Evolutionary conservation across 1,140 invertebrate genomes (phyloP), one percentile per base, ranked within the genome.

Genomic region (Dendroctonus valens): DNA sequence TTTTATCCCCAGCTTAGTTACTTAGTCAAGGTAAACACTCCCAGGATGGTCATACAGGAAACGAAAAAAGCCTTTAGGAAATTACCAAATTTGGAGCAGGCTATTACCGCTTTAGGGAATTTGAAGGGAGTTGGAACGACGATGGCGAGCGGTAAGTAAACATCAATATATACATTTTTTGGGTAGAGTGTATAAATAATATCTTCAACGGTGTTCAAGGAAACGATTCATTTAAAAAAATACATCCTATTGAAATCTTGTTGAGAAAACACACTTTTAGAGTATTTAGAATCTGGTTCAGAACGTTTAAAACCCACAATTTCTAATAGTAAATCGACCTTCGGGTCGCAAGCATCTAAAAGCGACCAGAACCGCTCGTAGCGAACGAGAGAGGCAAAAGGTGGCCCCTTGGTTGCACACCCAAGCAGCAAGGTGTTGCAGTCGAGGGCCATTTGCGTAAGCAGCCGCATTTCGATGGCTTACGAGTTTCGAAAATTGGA

Each of bases 51-150:
- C 5, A 87, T 92, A 83, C 83, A 85, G 67, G 92, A 93, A 79
- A 95, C 93, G 66, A 93, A 91, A 77, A 95, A 94, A 81, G 94
- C 93, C 38, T 96, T 96, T 80, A 87, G 89, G 73, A 93, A 93
- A 80, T 81, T 95, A 73, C 92, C 93, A 57, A 94, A 96, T 81
- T 83, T 96, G 64, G 90, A 92, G 79, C 87, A 90, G 72, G 93
- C 93, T 14, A 91, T 96, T 74, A 91, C 90, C 61, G 91, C 92
- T 37, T 83, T 96, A 48, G 91, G 89, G 75, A 94, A 93, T 81
- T 81, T 96, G 65, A 96, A 95, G 81, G 93, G 92, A 41, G 92
- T 96, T 42, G 93, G 93, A 67, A 94, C 92, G 14, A 94, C 93
- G 51, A 94, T 94, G 82, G 93, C 93, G 65, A 95, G 93, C 72